Base-by-base conservation (phyloP, 2,888 invertebrate genomes). In the Cosmia trapezina region DNA sequence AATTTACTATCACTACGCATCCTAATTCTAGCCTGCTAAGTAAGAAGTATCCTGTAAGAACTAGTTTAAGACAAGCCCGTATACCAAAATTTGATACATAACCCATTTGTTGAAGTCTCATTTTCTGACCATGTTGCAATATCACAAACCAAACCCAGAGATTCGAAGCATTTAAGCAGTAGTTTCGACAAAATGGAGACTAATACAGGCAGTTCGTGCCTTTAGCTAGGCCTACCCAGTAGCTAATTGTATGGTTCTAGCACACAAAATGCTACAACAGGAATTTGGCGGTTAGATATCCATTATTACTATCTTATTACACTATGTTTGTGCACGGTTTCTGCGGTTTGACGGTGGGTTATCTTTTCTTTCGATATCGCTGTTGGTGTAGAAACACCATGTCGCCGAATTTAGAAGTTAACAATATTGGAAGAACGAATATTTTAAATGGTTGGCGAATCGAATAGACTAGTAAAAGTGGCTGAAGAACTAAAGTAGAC, bases 341-440 rank as follows among this genome's bases (percentile, higher is more conserved):
- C 63, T 80, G 80, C 62, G 80, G 80, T 76, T 76, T 63, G 33
- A 47, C 33, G 19, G 22, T 59, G 63, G 47, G 59, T 74, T 51
- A 78, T 49, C 22, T 43, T 71, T 61, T 45, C 9, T 56, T 45
- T 49, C 12, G 64, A 64, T 74, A 63, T 43, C 47, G 28, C 19
- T 56, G 11, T 73, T 47, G 28, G 12, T 57, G 28, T 19, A 53
- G 72, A n/a, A n/a, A n/a, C n/a, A 61, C 45, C 22, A 57, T 17
- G 12, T n/a, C 41, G 17, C 3, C 19, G 12, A 53, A 47, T 49
- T 49, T 41, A 47, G 4, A 76, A 41, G 4, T 33, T 47, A 41
- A 57, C 9, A 17, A 57, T 4, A 33, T 59, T 53, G 12, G 19
- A 59, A 37, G n/a, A 19, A 28, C n/a, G 37, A 14, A 59, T 14